A percentile compares a stretch with the other conserved stretches of the same genome.
Conservation (phyloP, 2,797 vertebrate genomes). For the Anolis apletophallus region DNA sequence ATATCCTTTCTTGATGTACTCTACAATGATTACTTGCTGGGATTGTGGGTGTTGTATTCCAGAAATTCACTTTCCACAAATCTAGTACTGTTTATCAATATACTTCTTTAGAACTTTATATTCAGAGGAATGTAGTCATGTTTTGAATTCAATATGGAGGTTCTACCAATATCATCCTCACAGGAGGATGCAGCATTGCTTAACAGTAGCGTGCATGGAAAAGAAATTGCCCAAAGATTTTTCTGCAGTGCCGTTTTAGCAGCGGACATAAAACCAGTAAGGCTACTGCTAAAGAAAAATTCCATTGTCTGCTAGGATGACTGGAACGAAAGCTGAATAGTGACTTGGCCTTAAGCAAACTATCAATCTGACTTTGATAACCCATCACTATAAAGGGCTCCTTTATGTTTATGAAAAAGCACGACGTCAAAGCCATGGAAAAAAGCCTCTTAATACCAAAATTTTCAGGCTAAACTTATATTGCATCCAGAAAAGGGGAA, state of each 20-base stretch:
- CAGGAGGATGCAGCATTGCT: background rate
- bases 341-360: slow-evolving; percentile 90
- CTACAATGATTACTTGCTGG: no score
- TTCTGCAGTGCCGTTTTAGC: slow-evolving; percentile 71
- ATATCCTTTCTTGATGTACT: no score
- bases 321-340: slow-evolving; percentile 99
- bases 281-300: slow-evolving; percentile 88
- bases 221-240: slow-evolving; percentile 56
- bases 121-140: background rate
- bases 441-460: slow-evolving; percentile 86
- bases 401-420: slow-evolving; percentile 87
- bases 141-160: background rate
- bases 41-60: background rate
- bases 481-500: slow-evolving; percentile 76
- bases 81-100: background rate
- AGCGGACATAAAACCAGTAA: slow-evolving; percentile 82
- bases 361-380: slow-evolving; percentile 90
- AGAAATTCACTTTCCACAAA: no score
- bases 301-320: slow-evolving; percentile 91
- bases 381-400: slow-evolving; percentile 85
- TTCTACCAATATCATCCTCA: background rate
- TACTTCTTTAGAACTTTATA: background rate
- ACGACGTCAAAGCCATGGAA: slow-evolving; percentile 92
- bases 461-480: slow-evolving; percentile 84
- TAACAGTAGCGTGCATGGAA: background rate